phyloP scores from a whole-genome alignment of 1,140 invertebrate genomes.

The Drosophila orena region DNA sequence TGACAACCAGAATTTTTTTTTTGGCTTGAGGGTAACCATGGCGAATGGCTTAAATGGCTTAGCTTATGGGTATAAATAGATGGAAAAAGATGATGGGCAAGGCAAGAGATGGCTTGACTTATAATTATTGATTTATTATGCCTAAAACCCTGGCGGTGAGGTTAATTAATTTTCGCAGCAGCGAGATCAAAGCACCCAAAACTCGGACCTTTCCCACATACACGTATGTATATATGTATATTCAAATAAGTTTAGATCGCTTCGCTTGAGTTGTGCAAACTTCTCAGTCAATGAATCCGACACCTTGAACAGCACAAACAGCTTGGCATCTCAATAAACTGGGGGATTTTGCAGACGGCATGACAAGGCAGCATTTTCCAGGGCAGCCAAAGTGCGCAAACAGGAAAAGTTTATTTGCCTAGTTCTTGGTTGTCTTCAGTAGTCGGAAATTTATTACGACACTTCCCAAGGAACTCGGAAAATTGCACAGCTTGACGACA shows the following conservation, averaged over 20 bases:
- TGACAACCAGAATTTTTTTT: constrained; percentile 14
- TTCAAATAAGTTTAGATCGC: not conserved
- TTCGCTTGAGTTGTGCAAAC: constrained; percentile 18
- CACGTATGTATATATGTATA: not conserved
- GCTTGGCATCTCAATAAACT: constrained; percentile 24
- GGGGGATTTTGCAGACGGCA: constrained; percentile 39
- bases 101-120: constrained; percentile 7
- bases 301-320: constrained; percentile 33
- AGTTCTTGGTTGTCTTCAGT: constrained; percentile 19
- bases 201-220: not conserved
- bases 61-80: constrained; percentile 30
- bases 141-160: constrained; percentile 16
- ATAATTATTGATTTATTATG: constrained; percentile 44
- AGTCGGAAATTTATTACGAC: constrained; percentile 51
- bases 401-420: constrained; percentile 52
- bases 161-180: constrained; percentile 45
- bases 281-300: constrained; percentile 40
- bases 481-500: constrained; percentile 28
- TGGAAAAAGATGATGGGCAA: constrained; percentile 24
- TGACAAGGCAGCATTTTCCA: constrained; percentile 46
- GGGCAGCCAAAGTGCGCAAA: constrained; percentile 32
- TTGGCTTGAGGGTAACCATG: constrained; percentile 25
- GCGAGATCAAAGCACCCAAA: constrained; percentile 13
- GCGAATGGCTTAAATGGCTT: constrained; percentile 31
- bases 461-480: constrained; percentile 29